Percentiles rank a stretch among this genome's conserved stretches.
These are phyloP conservation scores for Podarcis siculus DNA, from an alignment of 2,797 vertebrate genomes.

Conservation along the genomic window DNA sequence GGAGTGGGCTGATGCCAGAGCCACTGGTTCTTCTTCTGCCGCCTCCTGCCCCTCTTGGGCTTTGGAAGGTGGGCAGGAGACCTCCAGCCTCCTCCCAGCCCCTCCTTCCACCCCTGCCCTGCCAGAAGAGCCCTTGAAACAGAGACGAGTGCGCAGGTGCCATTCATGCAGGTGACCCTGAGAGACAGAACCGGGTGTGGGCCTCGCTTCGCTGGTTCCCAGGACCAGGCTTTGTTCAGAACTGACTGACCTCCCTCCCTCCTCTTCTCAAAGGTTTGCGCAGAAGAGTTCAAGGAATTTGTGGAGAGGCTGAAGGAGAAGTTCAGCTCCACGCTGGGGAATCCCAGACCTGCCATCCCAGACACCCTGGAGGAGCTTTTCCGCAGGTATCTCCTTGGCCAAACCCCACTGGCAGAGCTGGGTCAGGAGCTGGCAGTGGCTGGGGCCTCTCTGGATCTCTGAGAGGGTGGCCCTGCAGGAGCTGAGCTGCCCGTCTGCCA, in stretches of 20 bases:
- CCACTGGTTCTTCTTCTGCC: too few relatives aligned
- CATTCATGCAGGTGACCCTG: background rate
- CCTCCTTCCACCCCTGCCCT: background rate
- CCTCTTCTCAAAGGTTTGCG: constrained; percentile 83
- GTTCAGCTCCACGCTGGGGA: constrained; percentile 84
- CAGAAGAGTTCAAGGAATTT: constrained; percentile 87
- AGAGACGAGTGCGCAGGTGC: background rate
- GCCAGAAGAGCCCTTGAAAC: background rate
- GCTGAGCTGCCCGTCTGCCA: background rate
- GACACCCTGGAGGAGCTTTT: constrained; percentile 89
- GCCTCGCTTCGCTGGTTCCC: background rate
- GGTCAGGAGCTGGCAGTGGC: background rate
- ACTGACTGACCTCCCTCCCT: constrained; percentile 12
- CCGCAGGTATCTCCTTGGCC: constrained; percentile 76
- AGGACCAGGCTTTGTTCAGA: background rate
- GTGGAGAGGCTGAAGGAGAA: constrained; percentile 87
- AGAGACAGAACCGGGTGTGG: background rate
- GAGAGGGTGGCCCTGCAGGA: background rate
- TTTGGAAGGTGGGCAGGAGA: too few relatives aligned
- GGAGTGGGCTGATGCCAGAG: too few relatives aligned
- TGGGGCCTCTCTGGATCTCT: too few relatives aligned
- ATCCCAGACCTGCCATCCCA: constrained; percentile 80
- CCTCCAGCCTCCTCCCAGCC: background rate
- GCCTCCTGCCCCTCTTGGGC: too few relatives aligned
- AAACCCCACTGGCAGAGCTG: background rate